Evolutionary conservation across 2,113 vertebrate genomes (phyloP).

Genomic region (Actenoides lindsayi): DNA sequence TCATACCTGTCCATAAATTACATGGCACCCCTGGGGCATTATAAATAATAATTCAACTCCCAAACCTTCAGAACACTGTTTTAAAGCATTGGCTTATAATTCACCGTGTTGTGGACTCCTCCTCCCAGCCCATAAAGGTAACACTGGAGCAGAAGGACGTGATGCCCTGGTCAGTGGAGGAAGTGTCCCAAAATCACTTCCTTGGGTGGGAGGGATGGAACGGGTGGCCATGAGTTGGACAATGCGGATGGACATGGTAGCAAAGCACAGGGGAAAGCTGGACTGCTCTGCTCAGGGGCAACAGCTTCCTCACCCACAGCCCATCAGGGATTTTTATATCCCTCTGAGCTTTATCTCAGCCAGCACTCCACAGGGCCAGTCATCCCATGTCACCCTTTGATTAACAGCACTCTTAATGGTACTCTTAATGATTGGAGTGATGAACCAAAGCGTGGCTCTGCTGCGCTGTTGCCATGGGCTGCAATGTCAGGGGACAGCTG

Average conservation of each 20-base stretch:
- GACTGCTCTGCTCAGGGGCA: not conserved
- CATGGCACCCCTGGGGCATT: not conserved
- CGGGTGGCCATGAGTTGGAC: accelerated
- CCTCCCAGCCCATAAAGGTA: not conserved
- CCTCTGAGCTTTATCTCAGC: not conserved
- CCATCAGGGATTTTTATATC: not conserved
- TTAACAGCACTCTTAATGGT: not conserved
- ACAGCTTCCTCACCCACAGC: not conserved
- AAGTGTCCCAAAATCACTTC: not conserved
- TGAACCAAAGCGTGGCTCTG: not conserved
- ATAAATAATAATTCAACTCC: constrained; percentile 60
- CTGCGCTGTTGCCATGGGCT: not conserved
- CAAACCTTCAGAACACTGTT: constrained; percentile 34
- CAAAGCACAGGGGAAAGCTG: not conserved
- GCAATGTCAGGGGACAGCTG: accelerated
- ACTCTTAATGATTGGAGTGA: not conserved
- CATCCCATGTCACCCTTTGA: not conserved
- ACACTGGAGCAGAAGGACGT: not conserved
- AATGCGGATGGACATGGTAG: not conserved
- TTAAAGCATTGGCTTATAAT: constrained; percentile 32
- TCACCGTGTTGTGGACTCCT: not conserved
- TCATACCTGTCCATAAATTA: constrained; percentile 62
- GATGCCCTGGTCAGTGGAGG: accelerated
- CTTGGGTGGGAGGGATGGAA: not conserved
- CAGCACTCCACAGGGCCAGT: not conserved